Evolutionary conservation across 2,797 vertebrate species (phyloP).

Genomic region (Sitta carolinensis): DNA sequence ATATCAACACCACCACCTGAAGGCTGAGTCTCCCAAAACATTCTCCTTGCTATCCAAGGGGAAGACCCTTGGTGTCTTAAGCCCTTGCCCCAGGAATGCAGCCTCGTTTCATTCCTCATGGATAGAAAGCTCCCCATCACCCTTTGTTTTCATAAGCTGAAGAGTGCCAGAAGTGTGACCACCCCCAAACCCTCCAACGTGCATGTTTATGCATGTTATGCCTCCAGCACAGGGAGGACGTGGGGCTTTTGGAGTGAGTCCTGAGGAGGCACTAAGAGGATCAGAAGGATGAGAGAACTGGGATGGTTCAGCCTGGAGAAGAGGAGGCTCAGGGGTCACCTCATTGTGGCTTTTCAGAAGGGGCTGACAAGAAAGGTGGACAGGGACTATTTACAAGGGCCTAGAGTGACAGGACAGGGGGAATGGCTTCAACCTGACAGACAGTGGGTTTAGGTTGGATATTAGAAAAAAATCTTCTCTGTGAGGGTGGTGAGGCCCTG

Average conservation of each 20-base stretch:
- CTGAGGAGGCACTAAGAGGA: neutral
- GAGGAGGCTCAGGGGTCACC: neutral
- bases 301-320: neutral
- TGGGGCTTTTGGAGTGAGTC: neutral
- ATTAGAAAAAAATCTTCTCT: neutral
- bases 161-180: neutral
- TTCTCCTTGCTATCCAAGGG: neutral
- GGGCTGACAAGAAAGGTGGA: neutral
- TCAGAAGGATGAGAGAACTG: neutral
- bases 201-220: neutral
- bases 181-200: neutral
- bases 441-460: neutral
- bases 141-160: neutral
- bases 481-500: neutral
- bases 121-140: neutral
- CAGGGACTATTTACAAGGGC: neutral
- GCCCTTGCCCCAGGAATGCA: neutral
- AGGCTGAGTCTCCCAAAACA: neutral
- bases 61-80: neutral
- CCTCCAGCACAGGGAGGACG: neutral
- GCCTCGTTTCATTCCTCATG: neutral
- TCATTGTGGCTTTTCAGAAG: neutral
- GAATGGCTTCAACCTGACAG: neutral
- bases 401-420: neutral
- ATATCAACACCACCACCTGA: neutral